Conservation (phyloP, 1,140 invertebrate genomes). For the Rhynchophorus ferrugineus region DNA sequence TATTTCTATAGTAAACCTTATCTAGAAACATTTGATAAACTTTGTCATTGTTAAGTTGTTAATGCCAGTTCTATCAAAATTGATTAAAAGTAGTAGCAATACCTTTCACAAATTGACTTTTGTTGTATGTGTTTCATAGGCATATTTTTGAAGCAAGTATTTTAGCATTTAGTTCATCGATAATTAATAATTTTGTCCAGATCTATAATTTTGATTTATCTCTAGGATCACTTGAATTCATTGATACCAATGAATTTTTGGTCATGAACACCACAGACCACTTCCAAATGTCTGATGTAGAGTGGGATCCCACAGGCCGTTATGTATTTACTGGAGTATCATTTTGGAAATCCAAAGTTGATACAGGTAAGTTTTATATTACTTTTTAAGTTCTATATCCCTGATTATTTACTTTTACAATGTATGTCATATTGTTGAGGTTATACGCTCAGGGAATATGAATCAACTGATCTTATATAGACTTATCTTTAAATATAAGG, state of each 20-base stretch:
- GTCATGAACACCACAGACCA: constrained; percentile 91
- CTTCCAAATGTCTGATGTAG: constrained; percentile 86
- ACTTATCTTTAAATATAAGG: too few relatives aligned
- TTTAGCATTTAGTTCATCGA: not conserved
- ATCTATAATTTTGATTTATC: not conserved
- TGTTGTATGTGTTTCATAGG: too few relatives aligned
- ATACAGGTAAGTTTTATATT: constrained; percentile 55
- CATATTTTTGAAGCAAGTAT: too few relatives aligned
- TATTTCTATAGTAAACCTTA: too few relatives aligned
- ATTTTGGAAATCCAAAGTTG: constrained; percentile 92
- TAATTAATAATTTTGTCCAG: not conserved
- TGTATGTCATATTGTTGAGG: not conserved
- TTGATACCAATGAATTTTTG: constrained; percentile 91
- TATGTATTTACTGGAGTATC: constrained; percentile 95
- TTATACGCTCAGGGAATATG: constrained; percentile 11
- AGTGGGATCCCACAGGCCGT: constrained; percentile 98
- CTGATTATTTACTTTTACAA: constrained; percentile 12
- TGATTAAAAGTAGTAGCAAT: too few relatives aligned
- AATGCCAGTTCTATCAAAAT: too few relatives aligned
- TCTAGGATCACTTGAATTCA: constrained; percentile 80
- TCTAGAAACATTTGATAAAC: too few relatives aligned
- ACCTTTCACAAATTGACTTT: too few relatives aligned
- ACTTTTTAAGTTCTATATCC: not conserved
- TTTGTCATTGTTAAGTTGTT: too few relatives aligned
- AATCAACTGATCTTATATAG: too few relatives aligned